Conservation (phyloP, 53 echinoderm and acorn worm genomes). For the Luidia sarsii region DNA sequence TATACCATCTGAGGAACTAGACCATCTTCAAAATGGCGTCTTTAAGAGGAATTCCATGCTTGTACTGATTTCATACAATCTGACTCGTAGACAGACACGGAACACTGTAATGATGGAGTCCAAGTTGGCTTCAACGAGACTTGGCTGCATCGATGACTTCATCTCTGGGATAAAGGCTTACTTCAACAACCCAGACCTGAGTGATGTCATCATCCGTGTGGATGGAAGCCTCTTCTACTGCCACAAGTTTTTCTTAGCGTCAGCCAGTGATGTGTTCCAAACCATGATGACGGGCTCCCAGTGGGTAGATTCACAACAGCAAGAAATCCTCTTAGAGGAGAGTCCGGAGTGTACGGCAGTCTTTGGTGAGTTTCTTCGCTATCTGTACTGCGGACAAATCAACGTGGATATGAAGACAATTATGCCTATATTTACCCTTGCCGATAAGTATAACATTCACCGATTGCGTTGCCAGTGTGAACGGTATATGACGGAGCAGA, state of each 20-base stretch:
- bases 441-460: conserved; percentile 59
- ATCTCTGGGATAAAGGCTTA: conserved; percentile 34
- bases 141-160: conserved; percentile 50
- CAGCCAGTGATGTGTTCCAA: conserved; percentile 62
- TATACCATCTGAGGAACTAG: no score
- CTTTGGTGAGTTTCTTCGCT: conserved; percentile 54
- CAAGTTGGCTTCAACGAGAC: not conserved
- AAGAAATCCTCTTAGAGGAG: conserved; percentile 44
- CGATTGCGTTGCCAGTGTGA: conserved; percentile 54
- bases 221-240: conserved; percentile 41
- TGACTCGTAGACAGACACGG: no score
- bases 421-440: conserved; percentile 61
- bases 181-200: conserved; percentile 59
- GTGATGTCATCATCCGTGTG: conserved; percentile 62
- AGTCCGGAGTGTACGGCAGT: conserved; percentile 30
- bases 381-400: conserved; percentile 56
- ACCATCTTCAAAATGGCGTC: no score
- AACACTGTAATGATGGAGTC: no score
- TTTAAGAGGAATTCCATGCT: no score
- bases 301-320: conserved; percentile 58
- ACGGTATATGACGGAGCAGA: conserved; percentile 64
- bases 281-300: conserved; percentile 56
- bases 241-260: conserved; percentile 66
- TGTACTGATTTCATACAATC: no score
- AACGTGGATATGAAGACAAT: conserved; percentile 35